Evolutionary conservation across 2,113 vertebrate species (phyloP).

Genomic region (Lota lota): DNA sequence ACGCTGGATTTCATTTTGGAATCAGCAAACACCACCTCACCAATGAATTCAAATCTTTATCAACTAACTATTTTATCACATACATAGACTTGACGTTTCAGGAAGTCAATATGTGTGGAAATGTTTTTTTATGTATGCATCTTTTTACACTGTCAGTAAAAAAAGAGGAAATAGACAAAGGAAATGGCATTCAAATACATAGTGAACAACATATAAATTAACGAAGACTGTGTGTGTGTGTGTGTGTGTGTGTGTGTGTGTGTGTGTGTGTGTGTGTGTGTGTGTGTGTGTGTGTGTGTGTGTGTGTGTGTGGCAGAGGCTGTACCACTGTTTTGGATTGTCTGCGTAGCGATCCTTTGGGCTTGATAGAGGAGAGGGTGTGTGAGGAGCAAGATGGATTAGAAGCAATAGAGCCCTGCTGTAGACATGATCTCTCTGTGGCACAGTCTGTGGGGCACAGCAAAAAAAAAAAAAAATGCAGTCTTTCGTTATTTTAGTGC

Average conservation of each 20-base stretch:
- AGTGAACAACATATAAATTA: background rate
- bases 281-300: background rate
- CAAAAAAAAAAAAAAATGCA: constrained; percentile 13
- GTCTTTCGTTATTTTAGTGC: background rate
- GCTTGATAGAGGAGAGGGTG: constrained; percentile 60
- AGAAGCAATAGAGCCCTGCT: constrained; percentile 66
- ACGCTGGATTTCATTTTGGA: too few relatives aligned
- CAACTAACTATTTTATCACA: too few relatives aligned
- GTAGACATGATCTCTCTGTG: constrained; percentile 81
- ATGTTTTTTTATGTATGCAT: background rate
- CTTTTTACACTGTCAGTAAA: background rate
- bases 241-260: too few relatives aligned
- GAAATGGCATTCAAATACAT: too few relatives aligned
- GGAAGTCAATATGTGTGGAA: too few relatives aligned
- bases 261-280: too few relatives aligned
- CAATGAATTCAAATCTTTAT: too few relatives aligned
- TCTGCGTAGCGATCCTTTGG: constrained; percentile 73
- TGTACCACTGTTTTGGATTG: constrained; percentile 85
- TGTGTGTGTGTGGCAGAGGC: background rate
- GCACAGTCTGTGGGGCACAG: constrained; percentile 72
- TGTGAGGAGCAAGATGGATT: constrained; percentile 69
- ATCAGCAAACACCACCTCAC: too few relatives aligned
- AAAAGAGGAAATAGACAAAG: background rate
- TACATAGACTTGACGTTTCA: too few relatives aligned
- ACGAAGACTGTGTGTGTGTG: too few relatives aligned